phyloP scores from a whole-genome alignment of 2,113 vertebrate genomes.

The Erythrocercus mccallii region DNA sequence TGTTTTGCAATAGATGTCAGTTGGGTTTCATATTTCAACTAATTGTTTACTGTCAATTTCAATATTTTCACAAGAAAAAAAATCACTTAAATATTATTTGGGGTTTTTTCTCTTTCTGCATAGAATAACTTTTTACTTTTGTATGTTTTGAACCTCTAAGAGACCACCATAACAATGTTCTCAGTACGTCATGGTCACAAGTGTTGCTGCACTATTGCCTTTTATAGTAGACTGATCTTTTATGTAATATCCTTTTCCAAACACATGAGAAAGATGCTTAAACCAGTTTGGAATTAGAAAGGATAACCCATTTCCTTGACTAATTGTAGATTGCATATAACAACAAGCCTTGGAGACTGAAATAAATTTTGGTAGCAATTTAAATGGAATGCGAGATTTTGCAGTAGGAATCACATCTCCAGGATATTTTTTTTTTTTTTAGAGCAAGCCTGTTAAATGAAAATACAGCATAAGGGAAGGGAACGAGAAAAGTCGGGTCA shows the following conservation, averaged over 20 bases:
- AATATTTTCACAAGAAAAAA: background rate
- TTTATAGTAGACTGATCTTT: background rate
- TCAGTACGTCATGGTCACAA: background rate
- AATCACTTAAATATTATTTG: background rate
- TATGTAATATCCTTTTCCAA: background rate
- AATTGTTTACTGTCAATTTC: background rate
- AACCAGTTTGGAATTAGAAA: conserved; percentile 42
- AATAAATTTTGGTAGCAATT: conserved; percentile 54
- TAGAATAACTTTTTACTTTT: background rate
- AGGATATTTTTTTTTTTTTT: conserved; percentile 51
- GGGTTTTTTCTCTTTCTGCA: background rate
- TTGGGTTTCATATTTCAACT: background rate
- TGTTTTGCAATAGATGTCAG: background rate
- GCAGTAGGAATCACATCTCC: conserved; percentile 29
- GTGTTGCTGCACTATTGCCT: background rate
- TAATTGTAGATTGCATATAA: conserved; percentile 41
- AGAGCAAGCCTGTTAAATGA: conserved; percentile 17
- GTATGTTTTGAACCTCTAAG: background rate
- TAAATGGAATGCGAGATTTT: conserved; percentile 29
- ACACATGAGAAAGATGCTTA: conserved; percentile 28
- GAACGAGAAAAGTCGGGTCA: conserved; percentile 29
- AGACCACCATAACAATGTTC: background rate
- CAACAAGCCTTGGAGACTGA: conserved; percentile 26
- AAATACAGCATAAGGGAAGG: conserved; percentile 10
- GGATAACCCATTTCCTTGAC: conserved; percentile 53